Evolutionary conservation across 2,113 vertebrate genomes (phyloP).

Genomic region (Aviceda subcristata): DNA sequence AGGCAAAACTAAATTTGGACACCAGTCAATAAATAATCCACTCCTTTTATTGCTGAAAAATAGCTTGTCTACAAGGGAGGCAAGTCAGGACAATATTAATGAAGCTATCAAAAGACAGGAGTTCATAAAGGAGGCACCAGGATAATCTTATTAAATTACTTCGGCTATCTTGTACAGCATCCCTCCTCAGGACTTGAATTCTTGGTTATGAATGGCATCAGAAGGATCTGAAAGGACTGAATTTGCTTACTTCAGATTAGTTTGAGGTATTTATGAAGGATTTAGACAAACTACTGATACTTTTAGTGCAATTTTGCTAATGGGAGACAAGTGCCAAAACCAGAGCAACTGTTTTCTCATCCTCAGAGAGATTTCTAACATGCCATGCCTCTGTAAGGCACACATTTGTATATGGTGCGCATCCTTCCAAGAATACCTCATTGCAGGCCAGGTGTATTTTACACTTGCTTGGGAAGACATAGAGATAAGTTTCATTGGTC

Average conservation of each 20-base stretch:
- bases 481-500: neutral
- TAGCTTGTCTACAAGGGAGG: neutral
- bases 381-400: neutral
- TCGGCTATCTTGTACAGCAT: neutral
- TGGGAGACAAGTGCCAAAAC: neutral
- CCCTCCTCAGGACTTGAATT: neutral
- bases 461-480: neutral
- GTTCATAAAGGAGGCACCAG: neutral
- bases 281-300: neutral
- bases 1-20: neutral
- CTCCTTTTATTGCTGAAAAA: neutral
- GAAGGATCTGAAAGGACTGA: neutral
- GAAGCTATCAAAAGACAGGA: neutral
- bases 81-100: neutral
- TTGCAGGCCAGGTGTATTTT: neutral
- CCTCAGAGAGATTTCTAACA: neutral
- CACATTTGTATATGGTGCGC: accelerated
- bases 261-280: neutral
- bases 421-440: neutral
- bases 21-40: neutral
- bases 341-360: neutral
- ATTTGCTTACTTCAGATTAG: neutral
- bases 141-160: neutral
- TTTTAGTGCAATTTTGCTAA: neutral
- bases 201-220: neutral